These are phyloP conservation scores for Amblyteles armatorius DNA, from an alignment of 2,888 invertebrate genomes.

Conservation along the genomic window DNA sequence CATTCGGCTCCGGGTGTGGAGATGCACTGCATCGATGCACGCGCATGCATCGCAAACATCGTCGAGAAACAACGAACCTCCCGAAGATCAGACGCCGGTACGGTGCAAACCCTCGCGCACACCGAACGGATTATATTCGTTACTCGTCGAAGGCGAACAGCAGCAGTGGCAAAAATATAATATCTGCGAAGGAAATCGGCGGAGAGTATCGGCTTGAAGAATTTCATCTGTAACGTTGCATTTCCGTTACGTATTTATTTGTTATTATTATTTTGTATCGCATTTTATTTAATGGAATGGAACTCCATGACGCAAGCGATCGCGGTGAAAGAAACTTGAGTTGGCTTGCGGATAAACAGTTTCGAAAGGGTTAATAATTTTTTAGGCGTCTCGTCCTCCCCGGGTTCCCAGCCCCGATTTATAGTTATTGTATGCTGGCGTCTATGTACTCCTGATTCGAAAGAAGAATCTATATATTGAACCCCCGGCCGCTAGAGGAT, in stretches of 20 bases:
- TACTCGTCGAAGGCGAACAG: conserved; percentile 9
- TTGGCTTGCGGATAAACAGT: not conserved
- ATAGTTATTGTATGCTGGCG: not conserved
- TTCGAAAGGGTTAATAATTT: not conserved
- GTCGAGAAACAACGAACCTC: conserved; percentile 41
- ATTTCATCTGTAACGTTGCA: not conserved
- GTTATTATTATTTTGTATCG: not conserved
- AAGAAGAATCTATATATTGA: conserved; percentile 37
- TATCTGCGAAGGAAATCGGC: not conserved
- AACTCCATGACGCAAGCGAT: too few relatives aligned
- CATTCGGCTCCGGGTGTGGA: conserved; percentile 71
- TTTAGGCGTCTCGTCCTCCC: not conserved
- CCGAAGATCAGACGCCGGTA: conserved; percentile 4
- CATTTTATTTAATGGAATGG: too few relatives aligned
- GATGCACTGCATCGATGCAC: conserved; percentile 63
- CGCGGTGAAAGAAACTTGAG: not conserved
- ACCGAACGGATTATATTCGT: conserved; percentile 16
- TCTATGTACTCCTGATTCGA: conserved; percentile 7
- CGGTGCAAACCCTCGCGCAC: not conserved
- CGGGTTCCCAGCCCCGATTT: not conserved
- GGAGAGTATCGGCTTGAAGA: not conserved
- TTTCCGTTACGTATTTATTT: not conserved
- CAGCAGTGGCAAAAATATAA: not conserved
- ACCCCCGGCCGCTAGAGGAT: conserved; percentile 46
- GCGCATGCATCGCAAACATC: conserved; percentile 53